These are phyloP conservation scores for Madoqua kirkii DNA, from an alignment of 2,113 vertebrate species.

Conservation along the genomic window DNA sequence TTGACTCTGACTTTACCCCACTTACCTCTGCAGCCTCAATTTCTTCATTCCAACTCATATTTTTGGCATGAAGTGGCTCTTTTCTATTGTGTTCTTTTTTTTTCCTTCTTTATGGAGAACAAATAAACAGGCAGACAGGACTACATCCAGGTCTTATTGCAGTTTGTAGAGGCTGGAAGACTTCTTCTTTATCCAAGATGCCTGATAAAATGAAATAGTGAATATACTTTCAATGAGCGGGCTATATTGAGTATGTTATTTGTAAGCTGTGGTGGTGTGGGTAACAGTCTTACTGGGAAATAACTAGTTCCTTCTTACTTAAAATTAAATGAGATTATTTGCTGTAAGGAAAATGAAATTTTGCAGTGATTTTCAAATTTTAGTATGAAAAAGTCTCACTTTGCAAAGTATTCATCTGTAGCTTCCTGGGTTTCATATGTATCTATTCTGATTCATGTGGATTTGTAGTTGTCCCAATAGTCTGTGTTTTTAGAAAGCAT, in stretches of 20 bases:
- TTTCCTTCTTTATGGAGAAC: not conserved
- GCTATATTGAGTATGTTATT: not conserved
- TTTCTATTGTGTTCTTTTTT: not conserved
- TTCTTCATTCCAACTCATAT: not conserved
- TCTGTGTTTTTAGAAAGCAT: not conserved
- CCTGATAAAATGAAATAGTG: not conserved
- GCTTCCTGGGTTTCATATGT: not conserved
- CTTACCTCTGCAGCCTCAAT: not conserved
- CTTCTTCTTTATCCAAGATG: not conserved
- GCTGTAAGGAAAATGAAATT: not conserved
- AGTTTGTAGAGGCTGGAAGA: not conserved
- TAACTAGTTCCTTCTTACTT: not conserved
- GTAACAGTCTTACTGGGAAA: not conserved
- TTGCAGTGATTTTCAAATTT: not conserved
- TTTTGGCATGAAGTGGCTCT: not conserved
- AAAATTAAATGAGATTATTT: not conserved
- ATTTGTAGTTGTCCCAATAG: not conserved
- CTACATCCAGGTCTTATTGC: not conserved
- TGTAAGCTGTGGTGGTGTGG: not conserved
- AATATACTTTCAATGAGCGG: not conserved
- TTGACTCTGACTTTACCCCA: not conserved
- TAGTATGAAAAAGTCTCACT: not conserved
- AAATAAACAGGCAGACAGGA: not conserved
- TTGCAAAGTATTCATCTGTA: not conserved
- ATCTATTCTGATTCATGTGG: not conserved